Conservation (phyloP, 2,797 vertebrate species). For the Thaleichthys pacificus region DNA sequence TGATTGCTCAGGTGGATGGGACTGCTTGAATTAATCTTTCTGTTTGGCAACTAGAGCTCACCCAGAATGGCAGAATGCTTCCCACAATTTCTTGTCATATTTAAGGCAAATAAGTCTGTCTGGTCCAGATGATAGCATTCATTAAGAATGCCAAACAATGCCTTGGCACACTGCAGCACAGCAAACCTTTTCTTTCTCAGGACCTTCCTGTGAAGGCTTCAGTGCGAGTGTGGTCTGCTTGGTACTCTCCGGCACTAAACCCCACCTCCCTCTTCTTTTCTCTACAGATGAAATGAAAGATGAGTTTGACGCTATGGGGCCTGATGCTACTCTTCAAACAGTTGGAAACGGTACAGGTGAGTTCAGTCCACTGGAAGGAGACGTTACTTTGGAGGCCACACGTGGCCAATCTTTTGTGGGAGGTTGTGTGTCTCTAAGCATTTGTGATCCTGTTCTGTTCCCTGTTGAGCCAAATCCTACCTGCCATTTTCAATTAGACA, state of each 20-base stretch:
- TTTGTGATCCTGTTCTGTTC: conserved; percentile 32
- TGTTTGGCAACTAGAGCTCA: conserved; percentile 49
- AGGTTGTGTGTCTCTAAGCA: conserved; percentile 9
- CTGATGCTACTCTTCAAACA: conserved; percentile 86
- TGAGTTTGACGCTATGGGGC: conserved; percentile 93
- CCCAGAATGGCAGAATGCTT: conserved; percentile 45
- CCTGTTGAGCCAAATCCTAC: conserved; percentile 50
- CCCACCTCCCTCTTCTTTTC: conserved; percentile 43
- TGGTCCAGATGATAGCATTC: conserved; percentile 79
- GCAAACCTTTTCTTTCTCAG: conserved; percentile 64
- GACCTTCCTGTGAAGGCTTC: conserved; percentile 57
- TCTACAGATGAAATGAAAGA: conserved; percentile 97
- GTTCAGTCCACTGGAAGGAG: conserved; percentile 41
- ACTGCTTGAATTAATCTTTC: conserved; percentile 69
- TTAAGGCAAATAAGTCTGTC: conserved; percentile 88
- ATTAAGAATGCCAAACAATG: conserved; percentile 80
- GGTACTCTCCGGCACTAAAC: conserved; percentile 45
- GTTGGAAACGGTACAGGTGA: conserved; percentile 96
- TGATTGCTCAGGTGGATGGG: conserved; percentile 76
- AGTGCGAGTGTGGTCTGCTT: conserved; percentile 59
- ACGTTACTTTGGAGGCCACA: background rate
- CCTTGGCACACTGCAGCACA: conserved; percentile 58
- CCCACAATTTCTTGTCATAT: conserved; percentile 76
- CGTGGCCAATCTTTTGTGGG: conserved; percentile 16
- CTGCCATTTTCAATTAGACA: conserved; percentile 65